A percentile compares a stretch with the other conserved stretches of the same genome.
These are phyloP conservation scores for Odocoileus hemionus DNA, from an alignment of 2,113 vertebrate species.

Conservation along the genomic window DNA sequence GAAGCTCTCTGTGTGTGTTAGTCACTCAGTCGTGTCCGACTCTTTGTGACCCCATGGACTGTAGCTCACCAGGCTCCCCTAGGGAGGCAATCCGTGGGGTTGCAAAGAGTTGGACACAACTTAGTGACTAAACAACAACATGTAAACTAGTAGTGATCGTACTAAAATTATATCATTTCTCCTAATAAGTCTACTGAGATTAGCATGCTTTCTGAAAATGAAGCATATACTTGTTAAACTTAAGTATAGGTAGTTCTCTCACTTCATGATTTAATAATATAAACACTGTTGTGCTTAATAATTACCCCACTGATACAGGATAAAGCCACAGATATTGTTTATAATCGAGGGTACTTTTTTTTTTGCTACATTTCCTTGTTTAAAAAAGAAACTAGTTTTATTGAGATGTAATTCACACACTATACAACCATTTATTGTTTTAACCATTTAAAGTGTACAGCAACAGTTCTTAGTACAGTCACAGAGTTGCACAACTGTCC, in stretches of 20 bases:
- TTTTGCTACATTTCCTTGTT: neutral
- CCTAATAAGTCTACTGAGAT: neutral
- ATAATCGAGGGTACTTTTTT: neutral
- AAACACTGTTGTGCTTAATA: neutral
- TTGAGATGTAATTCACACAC: neutral
- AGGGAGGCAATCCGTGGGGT: neutral
- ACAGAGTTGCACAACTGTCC: neutral
- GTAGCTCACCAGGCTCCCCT: neutral
- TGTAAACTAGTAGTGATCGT: neutral
- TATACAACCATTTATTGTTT: neutral
- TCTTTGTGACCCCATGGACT: neutral
- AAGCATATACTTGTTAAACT: neutral
- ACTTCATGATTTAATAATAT: neutral
- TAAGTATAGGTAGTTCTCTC: neutral
- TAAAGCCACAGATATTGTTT: neutral
- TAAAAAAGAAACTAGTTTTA: neutral
- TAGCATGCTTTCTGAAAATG: neutral
- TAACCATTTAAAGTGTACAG: neutral
- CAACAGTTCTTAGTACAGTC: neutral
- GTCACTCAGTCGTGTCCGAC: accelerated
- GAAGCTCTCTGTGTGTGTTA: neutral
- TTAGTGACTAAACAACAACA: neutral
- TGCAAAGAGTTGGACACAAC: neutral
- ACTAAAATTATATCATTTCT: neutral
- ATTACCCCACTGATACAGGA: neutral